Conservation (phyloP, 35 echinoderm and acorn worm genomes). For the Strongylocentrotus purpuratus region DNA sequence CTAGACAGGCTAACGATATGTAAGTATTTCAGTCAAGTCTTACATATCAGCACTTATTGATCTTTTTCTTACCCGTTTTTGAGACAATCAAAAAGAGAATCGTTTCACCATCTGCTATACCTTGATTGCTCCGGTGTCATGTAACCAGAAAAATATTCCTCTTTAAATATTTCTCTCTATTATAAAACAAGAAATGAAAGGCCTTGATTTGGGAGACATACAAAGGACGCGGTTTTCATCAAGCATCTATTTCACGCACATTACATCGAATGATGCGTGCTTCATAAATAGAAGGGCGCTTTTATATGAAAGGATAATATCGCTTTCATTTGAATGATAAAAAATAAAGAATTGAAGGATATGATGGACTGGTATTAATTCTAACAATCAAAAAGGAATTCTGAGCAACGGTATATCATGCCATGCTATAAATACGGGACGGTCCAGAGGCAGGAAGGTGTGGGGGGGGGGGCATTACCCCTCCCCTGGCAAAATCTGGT, state of each 20-base stretch:
- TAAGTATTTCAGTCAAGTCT: not conserved
- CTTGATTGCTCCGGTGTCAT: not conserved
- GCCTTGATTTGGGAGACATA: not conserved
- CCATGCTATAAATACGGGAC: not conserved
- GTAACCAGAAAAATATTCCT: not conserved
- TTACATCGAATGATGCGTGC: not conserved
- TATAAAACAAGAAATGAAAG: not conserved
- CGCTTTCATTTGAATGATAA: not conserved
- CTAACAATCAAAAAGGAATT: not conserved
- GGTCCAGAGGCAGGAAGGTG: too few relatives aligned
- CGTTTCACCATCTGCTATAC: not conserved
- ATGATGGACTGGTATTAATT: not conserved
- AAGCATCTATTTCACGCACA: not conserved
- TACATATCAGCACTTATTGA: not conserved
- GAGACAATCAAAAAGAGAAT: conserved; percentile 8
- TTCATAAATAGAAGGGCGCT: not conserved
- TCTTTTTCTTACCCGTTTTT: not conserved
- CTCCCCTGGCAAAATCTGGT: too few relatives aligned
- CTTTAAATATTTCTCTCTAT: not conserved
- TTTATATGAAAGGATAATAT: not conserved
- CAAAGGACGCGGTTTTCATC: not conserved
- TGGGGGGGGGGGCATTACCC: too few relatives aligned
- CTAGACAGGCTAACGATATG: not conserved
- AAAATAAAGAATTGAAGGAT: not conserved
- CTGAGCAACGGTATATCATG: not conserved